Conservation (phyloP, 2,797 vertebrate genomes). For the Hemibagrus guttatus region DNA sequence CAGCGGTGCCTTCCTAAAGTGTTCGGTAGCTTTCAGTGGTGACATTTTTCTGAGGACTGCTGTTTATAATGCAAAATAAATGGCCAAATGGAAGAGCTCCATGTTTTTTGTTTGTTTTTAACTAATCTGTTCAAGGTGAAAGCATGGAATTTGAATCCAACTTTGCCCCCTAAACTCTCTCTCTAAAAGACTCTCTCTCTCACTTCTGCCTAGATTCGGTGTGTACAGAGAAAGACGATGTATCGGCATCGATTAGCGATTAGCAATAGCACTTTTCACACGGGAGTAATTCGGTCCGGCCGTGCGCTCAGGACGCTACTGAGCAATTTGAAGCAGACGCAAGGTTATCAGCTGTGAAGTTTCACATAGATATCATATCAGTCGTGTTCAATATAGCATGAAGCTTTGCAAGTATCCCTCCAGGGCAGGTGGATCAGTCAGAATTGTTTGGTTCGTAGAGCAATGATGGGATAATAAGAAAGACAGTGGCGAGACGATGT, state of each 20-base stretch:
- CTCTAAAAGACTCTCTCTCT: background rate
- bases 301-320: constrained; percentile 24
- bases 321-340: constrained; percentile 37
- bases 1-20: constrained; percentile 66
- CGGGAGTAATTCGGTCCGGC: constrained; percentile 39
- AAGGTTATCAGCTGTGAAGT: constrained; percentile 40
- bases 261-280: constrained; percentile 44
- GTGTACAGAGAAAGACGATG: constrained; percentile 21
- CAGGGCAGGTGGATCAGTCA: background rate
- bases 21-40: constrained; percentile 71
- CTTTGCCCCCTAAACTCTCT: background rate
- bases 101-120: constrained; percentile 37
- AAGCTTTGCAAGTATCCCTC: background rate
- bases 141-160: background rate
- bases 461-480: constrained; percentile 25
- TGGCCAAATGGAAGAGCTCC: constrained; percentile 53
- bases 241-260: constrained; percentile 49
- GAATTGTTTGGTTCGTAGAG: background rate
- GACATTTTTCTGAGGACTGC: constrained; percentile 77
- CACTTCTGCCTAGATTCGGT: constrained; percentile 1
- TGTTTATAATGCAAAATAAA: constrained; percentile 62
- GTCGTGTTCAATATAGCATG: constrained; percentile 8
- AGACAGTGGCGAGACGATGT: constrained; percentile 1
- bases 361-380: constrained; percentile 34
- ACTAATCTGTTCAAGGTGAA: background rate